Conservation (phyloP, 2,888 invertebrate genomes). For the Herminia tarsipennalis region DNA sequence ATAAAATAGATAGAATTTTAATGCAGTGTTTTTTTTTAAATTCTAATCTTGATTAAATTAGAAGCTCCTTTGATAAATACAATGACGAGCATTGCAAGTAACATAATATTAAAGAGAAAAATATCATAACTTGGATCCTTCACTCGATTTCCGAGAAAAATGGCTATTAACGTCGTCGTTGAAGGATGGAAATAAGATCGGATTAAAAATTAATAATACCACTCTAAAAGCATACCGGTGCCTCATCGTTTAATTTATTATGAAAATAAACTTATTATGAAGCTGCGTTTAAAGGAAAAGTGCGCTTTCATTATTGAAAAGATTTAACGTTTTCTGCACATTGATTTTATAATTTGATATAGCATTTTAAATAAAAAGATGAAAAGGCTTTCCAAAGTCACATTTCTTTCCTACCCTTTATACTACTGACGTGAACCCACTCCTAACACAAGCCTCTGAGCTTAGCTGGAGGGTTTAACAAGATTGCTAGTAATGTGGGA, state of each 20-base stretch:
- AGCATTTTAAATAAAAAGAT: no score
- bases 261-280: constrained; percentile 4
- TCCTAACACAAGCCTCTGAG: no score
- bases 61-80: constrained; percentile 8
- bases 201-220: constrained; percentile 11
- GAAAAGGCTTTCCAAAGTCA: no score
- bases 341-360: no score
- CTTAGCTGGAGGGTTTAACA: no score
- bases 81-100: constrained; percentile 4
- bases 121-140: constrained; percentile 14
- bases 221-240: neutral
- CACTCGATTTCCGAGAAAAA: constrained; percentile 16
- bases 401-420: no score
- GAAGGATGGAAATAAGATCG: constrained; percentile 12
- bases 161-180: constrained; percentile 17
- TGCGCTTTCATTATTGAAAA: no score
- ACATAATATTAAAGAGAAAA: constrained; percentile 12
- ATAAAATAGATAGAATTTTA: no score
- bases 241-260: neutral
- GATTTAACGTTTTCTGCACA: no score
- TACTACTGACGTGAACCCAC: no score
- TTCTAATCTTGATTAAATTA: neutral
- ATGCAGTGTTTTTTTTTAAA: no score
- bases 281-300: neutral
- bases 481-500: no score